Conservation (phyloP, 2,888 invertebrate genomes). For the Protonemura montana region DNA sequence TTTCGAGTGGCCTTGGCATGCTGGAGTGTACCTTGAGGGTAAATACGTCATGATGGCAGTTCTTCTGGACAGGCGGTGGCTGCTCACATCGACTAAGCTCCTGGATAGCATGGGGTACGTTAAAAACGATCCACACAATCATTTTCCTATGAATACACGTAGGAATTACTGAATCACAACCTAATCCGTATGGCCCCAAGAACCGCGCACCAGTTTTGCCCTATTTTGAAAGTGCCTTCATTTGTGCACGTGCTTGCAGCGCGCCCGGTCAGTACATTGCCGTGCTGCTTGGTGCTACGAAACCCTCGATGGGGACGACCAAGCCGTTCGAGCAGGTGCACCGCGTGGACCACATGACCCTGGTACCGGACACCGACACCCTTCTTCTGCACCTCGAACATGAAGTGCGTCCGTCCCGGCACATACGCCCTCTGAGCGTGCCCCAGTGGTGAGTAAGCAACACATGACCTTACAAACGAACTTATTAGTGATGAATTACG, state of each 20-base stretch:
- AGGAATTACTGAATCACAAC: neutral
- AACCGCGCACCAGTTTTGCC: neutral
- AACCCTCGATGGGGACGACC: constrained; percentile 64
- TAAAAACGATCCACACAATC: neutral
- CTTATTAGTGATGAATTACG: too few species aligned
- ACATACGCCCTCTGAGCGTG: constrained; percentile 66
- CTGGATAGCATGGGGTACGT: constrained; percentile 60
- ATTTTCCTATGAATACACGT: neutral
- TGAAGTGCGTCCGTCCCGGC: constrained; percentile 67
- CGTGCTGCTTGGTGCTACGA: constrained; percentile 73
- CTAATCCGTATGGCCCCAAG: neutral
- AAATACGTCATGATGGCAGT: constrained; percentile 73
- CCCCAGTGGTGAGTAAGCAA: constrained; percentile 46
- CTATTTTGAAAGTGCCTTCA: neutral
- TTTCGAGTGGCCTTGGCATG: constrained; percentile 75
- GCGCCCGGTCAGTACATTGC: constrained; percentile 65
- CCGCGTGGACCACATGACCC: constrained; percentile 66
- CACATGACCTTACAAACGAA: too few species aligned
- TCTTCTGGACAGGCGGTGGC: constrained; percentile 72
- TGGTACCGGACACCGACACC: constrained; percentile 67
- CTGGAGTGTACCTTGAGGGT: constrained; percentile 75
- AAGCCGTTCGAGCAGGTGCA: constrained; percentile 77
- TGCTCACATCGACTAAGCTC: constrained; percentile 66
- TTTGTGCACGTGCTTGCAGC: neutral
- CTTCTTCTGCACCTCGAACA: constrained; percentile 69